Base-by-base conservation (phyloP, 2,113 vertebrate genomes). In the Brachyhypopomus gauderio region DNA sequence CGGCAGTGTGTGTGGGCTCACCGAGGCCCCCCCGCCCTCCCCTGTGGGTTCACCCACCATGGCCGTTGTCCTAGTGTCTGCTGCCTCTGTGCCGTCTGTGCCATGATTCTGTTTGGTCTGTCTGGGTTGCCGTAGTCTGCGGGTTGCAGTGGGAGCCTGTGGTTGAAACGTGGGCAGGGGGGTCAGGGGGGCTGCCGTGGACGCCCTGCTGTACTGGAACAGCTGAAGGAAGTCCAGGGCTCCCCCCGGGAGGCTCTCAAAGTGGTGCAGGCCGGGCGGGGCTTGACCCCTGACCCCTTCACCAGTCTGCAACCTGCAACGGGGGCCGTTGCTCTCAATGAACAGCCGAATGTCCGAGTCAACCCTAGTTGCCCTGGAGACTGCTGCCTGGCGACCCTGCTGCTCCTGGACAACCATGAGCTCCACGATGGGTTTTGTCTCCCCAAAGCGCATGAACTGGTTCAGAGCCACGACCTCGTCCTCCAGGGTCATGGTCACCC, bases 381-480 rank as follows among this genome's bases (percentile, higher is more conserved):
- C 92, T 77, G 93, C 89, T 78, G 95, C 92, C n/a, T 90, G 92
- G 80, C 89, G 94, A 69, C 88, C 92, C 90, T 93, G 93, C 84
- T 94, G 92, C 84, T 95, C 94, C 88, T 96, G 94, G 90, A 95
- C 95, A 80, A 93, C 93, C 97, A 99, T 98, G 85, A 96, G 85
- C 92, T 99, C 94, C 34, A 97, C 97, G 0, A 97, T 96, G 87
- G 96, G 95, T 77, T 95, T 97, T 0, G 97, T 99, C 91, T 98
- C 97, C 55, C 97, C 97, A 72, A 98, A 99, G 77, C 96, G 95
- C 84, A 97, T 91, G 90, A 98, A 98, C 91, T 98, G 96, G 86
- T 94, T 93, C 85, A 98, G 93, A 89, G 96, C 92, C 85, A 96
- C 93, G 81, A 93, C 92, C 89, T 98, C 97, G 83, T 99, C 97